Evolutionary conservation across 2,113 vertebrate species (phyloP).

Genomic region (Datnioides undecimradiatus): DNA sequence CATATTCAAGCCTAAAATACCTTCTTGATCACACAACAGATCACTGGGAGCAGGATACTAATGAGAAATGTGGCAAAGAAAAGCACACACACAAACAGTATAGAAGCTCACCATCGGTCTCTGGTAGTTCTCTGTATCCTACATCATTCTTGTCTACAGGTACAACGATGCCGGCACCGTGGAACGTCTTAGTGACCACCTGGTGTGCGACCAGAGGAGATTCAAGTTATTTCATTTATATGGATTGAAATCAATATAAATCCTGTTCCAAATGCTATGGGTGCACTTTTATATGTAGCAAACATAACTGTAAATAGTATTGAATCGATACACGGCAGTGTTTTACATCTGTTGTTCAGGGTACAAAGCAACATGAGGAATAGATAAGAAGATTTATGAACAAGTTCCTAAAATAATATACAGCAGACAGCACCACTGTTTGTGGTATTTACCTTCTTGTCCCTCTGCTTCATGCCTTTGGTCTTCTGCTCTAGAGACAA

Average conservation of each 20-base stretch:
- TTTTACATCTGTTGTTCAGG: background rate
- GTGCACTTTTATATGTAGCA: background rate
- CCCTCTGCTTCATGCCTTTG: slow-evolving; percentile 91
- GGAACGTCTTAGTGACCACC: slow-evolving; percentile 96
- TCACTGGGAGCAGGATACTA: background rate
- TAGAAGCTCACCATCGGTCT: slow-evolving; percentile 90
- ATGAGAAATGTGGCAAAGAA: background rate
- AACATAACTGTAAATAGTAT: background rate
- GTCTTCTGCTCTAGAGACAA: slow-evolving; percentile 92
- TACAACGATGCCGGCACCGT: slow-evolving; percentile 93
- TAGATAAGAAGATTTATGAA: background rate
- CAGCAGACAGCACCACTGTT: background rate
- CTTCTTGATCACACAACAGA: background rate
- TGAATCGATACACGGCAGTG: background rate
- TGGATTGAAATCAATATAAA: background rate
- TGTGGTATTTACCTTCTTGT: slow-evolving; percentile 88
- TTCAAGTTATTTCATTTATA: no score
- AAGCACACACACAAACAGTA: background rate
- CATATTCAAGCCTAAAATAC: background rate
- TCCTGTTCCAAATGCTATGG: background rate
- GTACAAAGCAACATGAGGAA: background rate
- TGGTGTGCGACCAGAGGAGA: slow-evolving; percentile 58
- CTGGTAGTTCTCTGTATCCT: slow-evolving; percentile 96
- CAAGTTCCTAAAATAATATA: background rate
- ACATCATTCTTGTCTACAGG: slow-evolving; percentile 96